Base-by-base conservation (phyloP, 1,140 invertebrate species). In the Conopomorpha cramerella region DNA sequence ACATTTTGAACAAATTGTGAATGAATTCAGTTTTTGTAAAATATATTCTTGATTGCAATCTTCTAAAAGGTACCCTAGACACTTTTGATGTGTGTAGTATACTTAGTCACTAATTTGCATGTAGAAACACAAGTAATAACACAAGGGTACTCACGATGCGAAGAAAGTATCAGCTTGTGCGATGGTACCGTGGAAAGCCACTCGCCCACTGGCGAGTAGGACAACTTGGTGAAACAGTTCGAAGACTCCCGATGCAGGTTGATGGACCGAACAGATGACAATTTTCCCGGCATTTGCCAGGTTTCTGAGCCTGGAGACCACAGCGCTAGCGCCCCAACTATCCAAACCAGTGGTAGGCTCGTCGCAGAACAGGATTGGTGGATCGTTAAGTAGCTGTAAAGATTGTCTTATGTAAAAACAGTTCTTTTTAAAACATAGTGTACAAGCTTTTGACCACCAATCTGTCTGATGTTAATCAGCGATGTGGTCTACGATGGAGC, bases 311-410 rank as follows among this genome's bases (percentile, higher is more conserved):
- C 87, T 84, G 37, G 83, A 81, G 3, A 92, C 83, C 1, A 93
- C 86, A 8, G 84, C 78, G 18, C 83, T 84, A 1, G 92, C 90
- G 40, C 84, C 89, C 52, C 83, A 92, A 63, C 89, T 92, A 55
- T 95, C 92, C 10, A 95, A 57, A 0, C 91, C 90, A 0, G 89
- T 89, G 1, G 90, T 92, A 6, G 90, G 89, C 53, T 92, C 90
- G 59, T 93, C 90, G 49, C 89, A 90, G 58, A 92, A 92, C 8
- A 93, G 55, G 30, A 92, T 82, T 14, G 82, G 82, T 10, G 89
- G 89, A 62, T 92, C 87, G 34, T 84, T 88, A 3, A 92, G 72
- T 0, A 92, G 68, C 84, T 87, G 53, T 34, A 72, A 59, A 34
- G 38, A n/a, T n/a, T n/a, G n/a, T n/a, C n/a, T n/a, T n/a, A n/a